Conservation (phyloP, 2,797 vertebrate genomes). For the Gymnodraco acuticeps region DNA sequence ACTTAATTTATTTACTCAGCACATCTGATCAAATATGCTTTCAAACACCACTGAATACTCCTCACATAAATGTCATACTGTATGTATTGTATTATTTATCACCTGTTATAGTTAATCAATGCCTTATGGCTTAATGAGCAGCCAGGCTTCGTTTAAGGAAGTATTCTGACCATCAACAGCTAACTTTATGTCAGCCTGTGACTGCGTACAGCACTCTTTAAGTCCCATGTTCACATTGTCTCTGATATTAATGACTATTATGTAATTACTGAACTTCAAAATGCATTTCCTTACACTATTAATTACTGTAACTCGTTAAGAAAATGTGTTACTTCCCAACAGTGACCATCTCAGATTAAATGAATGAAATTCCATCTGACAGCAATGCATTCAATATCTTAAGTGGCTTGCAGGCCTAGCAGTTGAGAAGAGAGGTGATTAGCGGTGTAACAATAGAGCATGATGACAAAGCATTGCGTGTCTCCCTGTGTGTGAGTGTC, state of each 20-base stretch:
- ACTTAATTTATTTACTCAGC: neutral
- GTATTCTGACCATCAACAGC: neutral
- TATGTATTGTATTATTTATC: neutral
- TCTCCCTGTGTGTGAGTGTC: conserved; percentile 32
- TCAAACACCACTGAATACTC: neutral
- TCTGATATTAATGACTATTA: neutral
- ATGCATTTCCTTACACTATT: neutral
- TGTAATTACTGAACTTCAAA: neutral
- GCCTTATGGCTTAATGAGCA: too few species aligned
- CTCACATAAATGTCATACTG: neutral
- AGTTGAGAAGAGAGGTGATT: conserved; percentile 37
- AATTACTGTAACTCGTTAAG: neutral
- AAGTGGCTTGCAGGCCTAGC: conserved; percentile 3
- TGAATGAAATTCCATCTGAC: neutral
- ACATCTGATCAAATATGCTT: neutral
- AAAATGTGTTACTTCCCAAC: neutral
- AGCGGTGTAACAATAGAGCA: conserved; percentile 55
- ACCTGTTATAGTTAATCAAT: too few species aligned
- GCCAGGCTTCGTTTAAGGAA: too few species aligned
- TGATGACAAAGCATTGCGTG: conserved; percentile 60
- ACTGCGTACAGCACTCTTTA: neutral
- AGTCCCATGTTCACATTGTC: neutral
- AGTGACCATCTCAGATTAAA: neutral
- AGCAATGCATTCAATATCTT: conserved; percentile 17
- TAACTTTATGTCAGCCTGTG: neutral